Evolutionary conservation across 2,888 invertebrate genomes (phyloP), one percentile per base, ranked within the genome.

Genomic region (Lutraria lutraria): DNA sequence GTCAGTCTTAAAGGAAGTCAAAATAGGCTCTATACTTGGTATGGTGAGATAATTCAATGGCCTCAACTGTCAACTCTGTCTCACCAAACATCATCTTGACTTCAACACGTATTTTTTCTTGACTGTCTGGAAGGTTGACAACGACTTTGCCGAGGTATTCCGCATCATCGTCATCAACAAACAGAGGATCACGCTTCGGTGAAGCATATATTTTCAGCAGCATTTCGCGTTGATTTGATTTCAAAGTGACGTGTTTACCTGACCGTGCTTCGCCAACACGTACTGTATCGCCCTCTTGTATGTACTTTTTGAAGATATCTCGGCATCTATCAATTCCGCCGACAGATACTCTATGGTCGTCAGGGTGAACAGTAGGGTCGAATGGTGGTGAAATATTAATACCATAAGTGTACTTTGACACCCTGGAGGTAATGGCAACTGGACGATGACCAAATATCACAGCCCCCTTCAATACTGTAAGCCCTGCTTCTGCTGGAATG

Each of bases 11-110:
- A 54, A 93, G 86, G 83, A 94, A 94, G 83, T 94, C 94, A 89
- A 94, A 94, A 80, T 90, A 94, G 1, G 94, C 88, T 21, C 87
- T 88, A 81, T 89, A 92, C 54, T 91, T 91, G 43, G 85, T 89
- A n/a, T 92, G 87, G 19, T 86, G 87, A 21, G 87, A 52, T 53
- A 92, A 79, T 72, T 93, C 93, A 19, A 91, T 86, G 15, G 94
- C 94, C 60, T 93, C 92, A 31, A 94, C 93, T 54, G 89, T 92
- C n/a, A 94, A 82, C 72, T 94, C 94, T 12, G 94, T 93, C 85
- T 93, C 93, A 4, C 94, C 93, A 89, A 94, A 93, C 90, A 93
- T 93, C 93, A 94, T 93, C 8, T 88, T 93, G 16, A 94, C 93
- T 81, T 93, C 93, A 12, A 93, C 93, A 53, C 90, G 89, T 0